phyloP scores from a whole-genome alignment of 2,113 vertebrate species.

The Gasterosteus nipponicus region DNA sequence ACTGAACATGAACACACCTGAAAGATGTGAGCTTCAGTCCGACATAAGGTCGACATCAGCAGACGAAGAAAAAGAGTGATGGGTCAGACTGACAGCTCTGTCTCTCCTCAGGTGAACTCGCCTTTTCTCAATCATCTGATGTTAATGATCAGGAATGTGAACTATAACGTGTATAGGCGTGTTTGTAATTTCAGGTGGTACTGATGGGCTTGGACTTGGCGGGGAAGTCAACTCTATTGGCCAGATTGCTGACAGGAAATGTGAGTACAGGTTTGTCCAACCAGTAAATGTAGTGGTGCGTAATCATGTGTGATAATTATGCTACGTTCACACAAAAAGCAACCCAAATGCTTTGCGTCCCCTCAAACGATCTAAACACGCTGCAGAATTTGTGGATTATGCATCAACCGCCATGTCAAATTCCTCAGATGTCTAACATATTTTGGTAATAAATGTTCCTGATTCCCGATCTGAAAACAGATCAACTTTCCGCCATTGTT shows the following conservation, averaged over 20 bases:
- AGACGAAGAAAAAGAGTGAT: constrained; percentile 21
- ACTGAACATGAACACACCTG: constrained; percentile 20
- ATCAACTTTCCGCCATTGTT: too few relatives aligned
- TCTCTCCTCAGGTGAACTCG: constrained; percentile 56
- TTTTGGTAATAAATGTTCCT: too few relatives aligned
- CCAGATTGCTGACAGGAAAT: constrained; percentile 79
- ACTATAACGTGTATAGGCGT: neutral
- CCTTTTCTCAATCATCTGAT: neutral
- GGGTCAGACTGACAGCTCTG: constrained; percentile 44
- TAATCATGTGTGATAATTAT: neutral
- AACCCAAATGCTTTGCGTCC: too few relatives aligned
- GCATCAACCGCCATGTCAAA: too few relatives aligned
- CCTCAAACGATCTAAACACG: too few relatives aligned
- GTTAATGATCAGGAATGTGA: neutral
- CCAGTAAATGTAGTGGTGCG: too few relatives aligned
- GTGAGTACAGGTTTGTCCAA: constrained; percentile 34
- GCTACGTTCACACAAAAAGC: too few relatives aligned
- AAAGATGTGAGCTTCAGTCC: constrained; percentile 13
- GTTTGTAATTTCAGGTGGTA: constrained; percentile 58
- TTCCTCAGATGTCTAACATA: too few relatives aligned
- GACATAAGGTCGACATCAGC: neutral
- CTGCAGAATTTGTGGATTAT: too few relatives aligned
- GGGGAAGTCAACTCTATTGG: constrained; percentile 85
- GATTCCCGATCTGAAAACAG: too few relatives aligned
- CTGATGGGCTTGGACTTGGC: constrained; percentile 81